Conservation (phyloP, 2,888 invertebrate species). For the Xestoiulus laeticollis region DNA sequence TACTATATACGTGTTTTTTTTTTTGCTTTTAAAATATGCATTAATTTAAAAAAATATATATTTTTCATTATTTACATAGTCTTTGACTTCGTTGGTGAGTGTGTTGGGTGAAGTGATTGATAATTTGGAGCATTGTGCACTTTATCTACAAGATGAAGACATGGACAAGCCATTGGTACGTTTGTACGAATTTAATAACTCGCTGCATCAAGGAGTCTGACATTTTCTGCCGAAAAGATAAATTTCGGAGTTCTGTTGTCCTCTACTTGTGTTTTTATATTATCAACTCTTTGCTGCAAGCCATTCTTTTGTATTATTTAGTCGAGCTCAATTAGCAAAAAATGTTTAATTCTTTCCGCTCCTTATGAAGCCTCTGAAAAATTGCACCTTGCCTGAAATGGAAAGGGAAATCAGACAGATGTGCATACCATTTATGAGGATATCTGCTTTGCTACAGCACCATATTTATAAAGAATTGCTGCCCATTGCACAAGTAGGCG, state of each 20-base stretch:
- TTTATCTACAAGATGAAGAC: slow-evolving; percentile 72
- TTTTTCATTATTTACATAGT: neutral
- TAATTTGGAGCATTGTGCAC: slow-evolving; percentile 69
- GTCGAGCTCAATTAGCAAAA: neutral
- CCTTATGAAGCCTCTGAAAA: slow-evolving; percentile 49
- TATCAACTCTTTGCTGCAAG: too few relatives aligned
- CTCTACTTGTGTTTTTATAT: neutral
- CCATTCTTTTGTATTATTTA: neutral
- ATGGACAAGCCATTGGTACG: slow-evolving; percentile 59
- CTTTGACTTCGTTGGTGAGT: slow-evolving; percentile 55
- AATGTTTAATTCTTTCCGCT: neutral
- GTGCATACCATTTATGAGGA: slow-evolving; percentile 83
- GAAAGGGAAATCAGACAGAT: slow-evolving; percentile 75
- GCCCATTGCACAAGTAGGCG: slow-evolving; percentile 53
- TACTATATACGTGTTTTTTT: neutral
- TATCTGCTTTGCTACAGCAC: slow-evolving; percentile 82
- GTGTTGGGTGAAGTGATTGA: slow-evolving; percentile 65
- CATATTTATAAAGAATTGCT: slow-evolving; percentile 75
- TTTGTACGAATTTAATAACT: neutral
- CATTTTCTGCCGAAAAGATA: too few relatives aligned
- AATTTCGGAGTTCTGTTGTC: too few relatives aligned
- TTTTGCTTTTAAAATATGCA: neutral
- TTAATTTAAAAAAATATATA: neutral
- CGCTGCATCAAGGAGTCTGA: neutral
- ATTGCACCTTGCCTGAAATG: slow-evolving; percentile 59